These are phyloP conservation scores for Calephelis perditalis DNA, from an alignment of 2,888 invertebrate species.

Conservation along the genomic window DNA sequence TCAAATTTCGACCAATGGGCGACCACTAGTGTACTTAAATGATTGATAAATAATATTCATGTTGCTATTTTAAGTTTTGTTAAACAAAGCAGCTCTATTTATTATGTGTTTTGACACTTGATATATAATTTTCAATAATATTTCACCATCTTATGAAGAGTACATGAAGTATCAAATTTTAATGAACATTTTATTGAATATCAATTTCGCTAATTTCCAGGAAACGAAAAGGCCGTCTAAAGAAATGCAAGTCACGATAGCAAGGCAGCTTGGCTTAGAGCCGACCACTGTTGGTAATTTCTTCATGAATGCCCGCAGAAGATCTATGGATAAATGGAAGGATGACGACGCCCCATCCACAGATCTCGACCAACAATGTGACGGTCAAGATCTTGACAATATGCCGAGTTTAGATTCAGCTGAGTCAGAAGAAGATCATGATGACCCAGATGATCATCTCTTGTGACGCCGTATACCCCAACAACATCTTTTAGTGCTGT, in stretches of 20 bases:
- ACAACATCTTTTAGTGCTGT: conserved; percentile 70
- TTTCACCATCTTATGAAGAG: no score
- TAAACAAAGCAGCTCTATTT: no score
- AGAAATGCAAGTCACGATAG: conserved; percentile 99
- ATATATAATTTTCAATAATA: no score
- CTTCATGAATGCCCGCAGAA: conserved; percentile 99
- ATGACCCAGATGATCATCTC: conserved; percentile 65
- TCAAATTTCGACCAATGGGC: no score
- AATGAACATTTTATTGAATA: neutral
- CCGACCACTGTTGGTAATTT: conserved; percentile 99
- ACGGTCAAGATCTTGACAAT: conserved; percentile 71
- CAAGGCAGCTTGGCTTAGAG: conserved; percentile 96
- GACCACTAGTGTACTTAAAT: no score
- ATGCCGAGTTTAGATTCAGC: conserved; percentile 64
- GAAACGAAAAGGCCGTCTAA: conserved; percentile 99
- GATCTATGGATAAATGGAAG: conserved; percentile 99
- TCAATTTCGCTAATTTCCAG: conserved; percentile 66
- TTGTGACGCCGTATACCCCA: conserved; percentile 74
- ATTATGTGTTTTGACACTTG: no score
- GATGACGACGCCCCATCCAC: conserved; percentile 89
- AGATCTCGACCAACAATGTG: conserved; percentile 72
- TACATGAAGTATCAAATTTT: no score
- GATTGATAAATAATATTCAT: no score
- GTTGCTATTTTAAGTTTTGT: no score
- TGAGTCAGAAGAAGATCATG: conserved; percentile 67